A percentile compares a stretch with the other conserved stretches of the same genome.
Conservation (phyloP, 2,888 invertebrate species). For the Diadromus collaris region DNA sequence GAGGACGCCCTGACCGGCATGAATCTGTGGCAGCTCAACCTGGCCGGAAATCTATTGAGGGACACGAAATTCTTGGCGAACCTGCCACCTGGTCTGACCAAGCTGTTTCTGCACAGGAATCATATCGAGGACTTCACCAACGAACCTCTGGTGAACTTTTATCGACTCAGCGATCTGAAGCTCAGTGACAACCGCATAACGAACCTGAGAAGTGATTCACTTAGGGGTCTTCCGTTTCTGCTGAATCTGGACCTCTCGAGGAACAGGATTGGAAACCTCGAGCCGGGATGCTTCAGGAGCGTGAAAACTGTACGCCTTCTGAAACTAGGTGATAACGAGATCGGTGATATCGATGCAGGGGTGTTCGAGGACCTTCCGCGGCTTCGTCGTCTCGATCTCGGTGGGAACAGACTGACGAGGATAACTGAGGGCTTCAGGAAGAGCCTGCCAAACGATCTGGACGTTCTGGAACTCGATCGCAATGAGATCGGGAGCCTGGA, state of each 20-base stretch:
- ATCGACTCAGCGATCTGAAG: neutral
- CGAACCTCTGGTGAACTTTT: constrained; percentile 58
- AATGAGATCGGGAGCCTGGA: constrained; percentile 78
- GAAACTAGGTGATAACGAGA: constrained; percentile 74
- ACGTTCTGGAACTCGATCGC: constrained; percentile 78
- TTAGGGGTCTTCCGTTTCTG: constrained; percentile 50
- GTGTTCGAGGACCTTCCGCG: constrained; percentile 76
- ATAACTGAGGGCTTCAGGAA: constrained; percentile 76
- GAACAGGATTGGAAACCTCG: constrained; percentile 54
- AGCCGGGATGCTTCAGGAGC: constrained; percentile 6
- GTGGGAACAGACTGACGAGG: constrained; percentile 76
- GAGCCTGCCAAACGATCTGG: constrained; percentile 73
- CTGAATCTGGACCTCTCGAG: constrained; percentile 53
- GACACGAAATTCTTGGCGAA: constrained; percentile 64
- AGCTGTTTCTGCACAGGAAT: constrained; percentile 62
- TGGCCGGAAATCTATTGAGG: constrained; percentile 63
- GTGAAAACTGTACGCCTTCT: constrained; percentile 68
- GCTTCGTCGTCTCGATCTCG: constrained; percentile 78
- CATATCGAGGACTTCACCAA: constrained; percentile 62
- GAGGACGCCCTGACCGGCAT: constrained; percentile 76
- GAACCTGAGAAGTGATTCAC: neutral
- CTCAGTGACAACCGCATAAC: constrained; percentile 21
- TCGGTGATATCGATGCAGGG: constrained; percentile 74
- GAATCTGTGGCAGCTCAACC: constrained; percentile 67
- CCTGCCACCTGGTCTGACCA: constrained; percentile 64